These are phyloP conservation scores for Pterostichus niger DNA, from an alignment of 2,888 invertebrate species.

Conservation along the genomic window DNA sequence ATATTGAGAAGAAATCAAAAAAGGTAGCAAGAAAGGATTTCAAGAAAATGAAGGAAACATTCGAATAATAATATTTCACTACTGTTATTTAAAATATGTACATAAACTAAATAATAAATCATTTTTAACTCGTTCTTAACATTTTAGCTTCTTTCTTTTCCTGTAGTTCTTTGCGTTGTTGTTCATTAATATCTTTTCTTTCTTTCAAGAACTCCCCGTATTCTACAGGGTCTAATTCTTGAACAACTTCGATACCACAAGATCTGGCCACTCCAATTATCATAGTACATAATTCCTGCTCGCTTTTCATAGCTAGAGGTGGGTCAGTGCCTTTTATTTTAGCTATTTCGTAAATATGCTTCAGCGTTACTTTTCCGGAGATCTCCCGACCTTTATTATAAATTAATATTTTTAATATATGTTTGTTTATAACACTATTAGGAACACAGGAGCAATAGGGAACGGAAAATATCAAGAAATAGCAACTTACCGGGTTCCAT, in stretches of 20 bases:
- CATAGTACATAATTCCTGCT: slow-evolving; percentile 89
- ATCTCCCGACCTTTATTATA: slow-evolving; percentile 83
- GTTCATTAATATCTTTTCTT: slow-evolving; percentile 84
- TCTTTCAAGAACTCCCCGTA: slow-evolving; percentile 90
- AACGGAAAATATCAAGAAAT: background rate
- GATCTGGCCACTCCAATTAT: slow-evolving; percentile 88
- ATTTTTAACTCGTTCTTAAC: slow-evolving; percentile 85
- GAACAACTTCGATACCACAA: slow-evolving; percentile 92
- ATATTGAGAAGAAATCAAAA: slow-evolving; percentile 89
- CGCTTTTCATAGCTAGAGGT: slow-evolving; percentile 80
- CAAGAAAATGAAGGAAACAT: slow-evolving; percentile 68
- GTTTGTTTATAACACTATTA: no score
- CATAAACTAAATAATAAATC: slow-evolving; percentile 64
- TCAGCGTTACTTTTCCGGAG: slow-evolving; percentile 93
- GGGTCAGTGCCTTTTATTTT: slow-evolving; percentile 96
- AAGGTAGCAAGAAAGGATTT: slow-evolving; percentile 80
- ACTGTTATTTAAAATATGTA: slow-evolving; percentile 56
- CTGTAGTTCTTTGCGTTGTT: slow-evolving; percentile 87
- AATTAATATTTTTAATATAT: background rate
- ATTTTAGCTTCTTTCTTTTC: slow-evolving; percentile 94
- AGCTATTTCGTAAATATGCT: slow-evolving; percentile 99
- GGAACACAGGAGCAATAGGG: no score
- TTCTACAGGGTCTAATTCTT: slow-evolving; percentile 87
- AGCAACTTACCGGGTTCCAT: slow-evolving; percentile 80
- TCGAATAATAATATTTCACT: slow-evolving; percentile 67